A percentile compares a stretch with the other conserved stretches of the same genome.
These are phyloP conservation scores for Amphiprion ocellaris DNA, from an alignment of 2,113 vertebrate species.

Conservation along the genomic window DNA sequence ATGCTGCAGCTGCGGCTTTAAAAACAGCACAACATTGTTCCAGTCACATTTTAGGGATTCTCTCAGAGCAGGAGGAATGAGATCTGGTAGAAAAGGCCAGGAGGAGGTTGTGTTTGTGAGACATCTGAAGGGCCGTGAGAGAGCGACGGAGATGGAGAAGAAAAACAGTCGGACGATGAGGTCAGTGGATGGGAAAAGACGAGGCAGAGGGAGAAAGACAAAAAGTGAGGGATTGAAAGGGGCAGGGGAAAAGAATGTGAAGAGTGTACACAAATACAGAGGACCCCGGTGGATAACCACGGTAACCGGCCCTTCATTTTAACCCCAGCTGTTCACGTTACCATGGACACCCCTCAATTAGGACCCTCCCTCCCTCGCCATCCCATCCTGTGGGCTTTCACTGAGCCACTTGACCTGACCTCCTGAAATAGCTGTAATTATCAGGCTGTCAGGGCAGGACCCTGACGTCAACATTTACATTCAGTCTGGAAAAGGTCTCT, in stretches of 20 bases:
- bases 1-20: too few species aligned
- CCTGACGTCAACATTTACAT: conserved; percentile 43
- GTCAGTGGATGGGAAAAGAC: conserved; percentile 72
- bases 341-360: conserved; percentile 77
- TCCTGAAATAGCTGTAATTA: conserved; percentile 64
- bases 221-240: conserved; percentile 51
- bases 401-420: conserved; percentile 68
- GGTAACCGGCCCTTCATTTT: conserved; percentile 72
- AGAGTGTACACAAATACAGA: conserved; percentile 73
- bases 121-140: conserved; percentile 49
- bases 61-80: not conserved
- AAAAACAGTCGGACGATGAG: conserved; percentile 64
- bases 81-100: not conserved
- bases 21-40: too few species aligned
- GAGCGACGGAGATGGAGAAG: conserved; percentile 41
- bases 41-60: too few species aligned
- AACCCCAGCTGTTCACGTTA: conserved; percentile 73
- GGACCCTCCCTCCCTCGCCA: conserved; percentile 31
- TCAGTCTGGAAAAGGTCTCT: conserved; percentile 23
- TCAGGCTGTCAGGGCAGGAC: conserved; percentile 34
- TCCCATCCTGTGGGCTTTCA: conserved; percentile 58
- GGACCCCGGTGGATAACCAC: conserved; percentile 58
- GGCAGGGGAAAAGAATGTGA: conserved; percentile 53
- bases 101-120: conserved; percentile 6
- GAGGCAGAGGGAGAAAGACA: conserved; percentile 43